A percentile compares a stretch with the other conserved stretches of the same genome.
Evolutionary conservation across 2,888 invertebrate species (phyloP).

Genomic region (Trissonchulus sp.): DNA sequence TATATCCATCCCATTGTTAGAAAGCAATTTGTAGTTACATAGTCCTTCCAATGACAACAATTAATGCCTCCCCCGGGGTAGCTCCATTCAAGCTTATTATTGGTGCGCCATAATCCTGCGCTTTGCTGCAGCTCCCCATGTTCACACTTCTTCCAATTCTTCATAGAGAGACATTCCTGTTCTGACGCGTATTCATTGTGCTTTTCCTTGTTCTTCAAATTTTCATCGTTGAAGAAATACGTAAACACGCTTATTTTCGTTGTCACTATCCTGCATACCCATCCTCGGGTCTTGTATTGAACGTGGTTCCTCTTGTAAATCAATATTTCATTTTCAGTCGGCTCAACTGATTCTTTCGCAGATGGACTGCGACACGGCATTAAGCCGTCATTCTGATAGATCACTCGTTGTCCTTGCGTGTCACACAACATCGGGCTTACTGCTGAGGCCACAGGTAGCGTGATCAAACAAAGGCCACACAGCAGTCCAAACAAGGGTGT

Average conservation of each 20-base stretch:
- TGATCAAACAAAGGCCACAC: no score
- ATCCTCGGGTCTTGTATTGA: neutral
- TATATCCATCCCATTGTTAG: slow-evolving; percentile 9
- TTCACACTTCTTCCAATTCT: neutral
- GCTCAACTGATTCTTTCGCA: no score
- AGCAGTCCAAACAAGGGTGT: no score
- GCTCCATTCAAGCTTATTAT: neutral
- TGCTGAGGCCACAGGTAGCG: no score
- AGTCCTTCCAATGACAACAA: slow-evolving; percentile 20
- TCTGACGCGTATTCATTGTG: neutral
- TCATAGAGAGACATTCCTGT: slow-evolving; percentile 13
- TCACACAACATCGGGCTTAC: no score
- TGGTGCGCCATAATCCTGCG: neutral
- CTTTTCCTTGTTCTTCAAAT: slow-evolving; percentile 1
- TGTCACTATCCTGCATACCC: neutral
- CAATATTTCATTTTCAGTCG: neutral
- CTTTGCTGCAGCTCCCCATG: neutral
- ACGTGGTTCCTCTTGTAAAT: neutral
- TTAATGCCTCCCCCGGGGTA: slow-evolving; percentile 21
- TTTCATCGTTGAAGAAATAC: slow-evolving; percentile 17
- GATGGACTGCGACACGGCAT: no score
- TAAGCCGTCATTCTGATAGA: no score
- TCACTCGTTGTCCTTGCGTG: no score
- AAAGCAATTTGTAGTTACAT: slow-evolving; percentile 12
- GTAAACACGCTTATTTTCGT: neutral